These are phyloP conservation scores for Monochamus saltuarius DNA, from an alignment of 1,140 invertebrate species.

Conservation along the genomic window DNA sequence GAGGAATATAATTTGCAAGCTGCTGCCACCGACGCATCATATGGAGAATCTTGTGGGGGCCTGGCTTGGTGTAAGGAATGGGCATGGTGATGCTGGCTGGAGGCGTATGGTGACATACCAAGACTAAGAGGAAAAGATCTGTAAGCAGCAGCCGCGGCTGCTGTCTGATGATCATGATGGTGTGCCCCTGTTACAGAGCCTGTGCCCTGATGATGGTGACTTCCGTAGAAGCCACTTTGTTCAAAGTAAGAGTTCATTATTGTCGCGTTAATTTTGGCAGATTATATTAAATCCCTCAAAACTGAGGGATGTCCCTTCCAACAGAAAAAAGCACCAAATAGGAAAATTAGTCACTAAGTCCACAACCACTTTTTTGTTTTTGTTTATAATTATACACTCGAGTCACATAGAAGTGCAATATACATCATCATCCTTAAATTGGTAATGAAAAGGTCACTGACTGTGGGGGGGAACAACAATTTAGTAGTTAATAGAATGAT, in stretches of 20 bases:
- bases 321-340: conserved; percentile 31
- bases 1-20: conserved; percentile 82
- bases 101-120: conserved; percentile 81
- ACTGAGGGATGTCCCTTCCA: conserved; percentile 34
- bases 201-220: conserved; percentile 76
- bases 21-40: conserved; percentile 84
- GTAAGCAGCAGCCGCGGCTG: conserved; percentile 70
- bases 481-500: conserved; percentile 46
- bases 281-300: conserved; percentile 34
- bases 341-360: conserved; percentile 16
- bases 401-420: conserved; percentile 23
- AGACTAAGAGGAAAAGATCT: conserved; percentile 79
- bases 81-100: conserved; percentile 73
- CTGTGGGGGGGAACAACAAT: background rate
- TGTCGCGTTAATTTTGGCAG: conserved; percentile 48
- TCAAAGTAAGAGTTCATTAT: conserved; percentile 95
- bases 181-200: conserved; percentile 64
- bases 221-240: conserved; percentile 89
- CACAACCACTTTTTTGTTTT: conserved; percentile 24
- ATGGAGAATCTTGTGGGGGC: conserved; percentile 83
- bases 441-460: conserved; percentile 6
- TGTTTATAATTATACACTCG: conserved; percentile 21
- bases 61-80: conserved; percentile 72
- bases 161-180: conserved; percentile 65
- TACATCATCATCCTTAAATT: conserved; percentile 21